These are phyloP conservation scores for Deroptyus accipitrinus DNA, from an alignment of 2,113 vertebrate species.

Conservation along the genomic window DNA sequence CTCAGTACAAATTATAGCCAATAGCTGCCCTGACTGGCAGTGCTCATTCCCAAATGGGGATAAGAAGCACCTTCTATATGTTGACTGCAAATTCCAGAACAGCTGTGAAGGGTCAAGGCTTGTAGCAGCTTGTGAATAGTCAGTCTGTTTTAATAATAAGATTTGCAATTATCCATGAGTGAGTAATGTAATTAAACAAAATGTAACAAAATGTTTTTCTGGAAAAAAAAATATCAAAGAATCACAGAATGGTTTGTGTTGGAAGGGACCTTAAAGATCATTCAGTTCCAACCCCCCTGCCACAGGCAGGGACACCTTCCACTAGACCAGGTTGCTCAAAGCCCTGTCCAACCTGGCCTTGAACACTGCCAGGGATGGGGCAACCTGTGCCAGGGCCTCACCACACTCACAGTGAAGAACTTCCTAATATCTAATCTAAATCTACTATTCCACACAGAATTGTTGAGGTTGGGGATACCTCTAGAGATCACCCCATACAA, in stretches of 20 bases:
- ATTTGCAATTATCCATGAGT: neutral
- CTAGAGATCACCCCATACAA: neutral
- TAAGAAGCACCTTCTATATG: neutral
- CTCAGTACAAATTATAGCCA: rapidly evolving
- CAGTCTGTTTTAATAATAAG: neutral
- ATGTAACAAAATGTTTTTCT: neutral
- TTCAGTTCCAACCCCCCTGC: neutral
- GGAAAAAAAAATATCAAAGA: neutral
- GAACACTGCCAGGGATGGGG: neutral
- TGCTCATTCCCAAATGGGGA: neutral
- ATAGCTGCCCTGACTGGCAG: neutral
- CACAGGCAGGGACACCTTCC: neutral
- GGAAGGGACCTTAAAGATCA: neutral
- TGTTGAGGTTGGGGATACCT: neutral
- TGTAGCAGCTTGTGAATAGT: neutral
- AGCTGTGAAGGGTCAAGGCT: neutral
- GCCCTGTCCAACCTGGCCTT: neutral
- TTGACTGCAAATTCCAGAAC: neutral
- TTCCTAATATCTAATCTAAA: neutral
- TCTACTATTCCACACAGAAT: neutral
- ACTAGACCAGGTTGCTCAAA: neutral
- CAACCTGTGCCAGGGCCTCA: neutral
- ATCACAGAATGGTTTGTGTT: neutral
- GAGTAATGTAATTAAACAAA: neutral
- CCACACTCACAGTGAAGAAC: neutral